These are phyloP conservation scores for Euura saliciscinereae DNA, from an alignment of 1,140 invertebrate genomes.

Conservation along the genomic window DNA sequence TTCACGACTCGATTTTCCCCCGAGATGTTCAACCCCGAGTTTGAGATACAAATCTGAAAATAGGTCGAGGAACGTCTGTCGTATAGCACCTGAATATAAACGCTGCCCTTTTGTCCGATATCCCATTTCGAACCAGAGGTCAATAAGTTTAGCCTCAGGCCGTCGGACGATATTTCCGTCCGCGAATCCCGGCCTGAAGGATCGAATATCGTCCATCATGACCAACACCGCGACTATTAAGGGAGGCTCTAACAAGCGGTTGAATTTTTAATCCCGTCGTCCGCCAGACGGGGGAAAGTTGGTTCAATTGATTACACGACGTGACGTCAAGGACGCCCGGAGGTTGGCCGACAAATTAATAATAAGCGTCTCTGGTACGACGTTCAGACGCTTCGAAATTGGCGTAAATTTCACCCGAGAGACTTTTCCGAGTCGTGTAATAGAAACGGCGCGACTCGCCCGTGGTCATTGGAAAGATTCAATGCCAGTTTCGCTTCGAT, in stretches of 20 bases:
- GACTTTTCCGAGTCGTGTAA: too few relatives aligned
- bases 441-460: too few relatives aligned
- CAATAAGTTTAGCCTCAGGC: not conserved
- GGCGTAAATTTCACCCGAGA: too few relatives aligned
- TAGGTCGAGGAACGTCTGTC: not conserved
- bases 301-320: not conserved
- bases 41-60: not conserved
- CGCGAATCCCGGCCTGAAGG: not conserved
- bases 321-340: not conserved
- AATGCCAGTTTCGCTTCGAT: not conserved
- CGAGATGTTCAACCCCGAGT: too few relatives aligned
- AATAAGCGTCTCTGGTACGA: not conserved
- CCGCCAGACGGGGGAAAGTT: not conserved
- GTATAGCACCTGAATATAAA: not conserved
- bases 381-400: not conserved
- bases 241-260: not conserved
- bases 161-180: not conserved
- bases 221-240: not conserved
- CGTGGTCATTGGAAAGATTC: not conserved
- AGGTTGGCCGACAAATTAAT: not conserved
- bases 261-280: not conserved
- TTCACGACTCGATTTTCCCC: too few relatives aligned
- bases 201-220: not conserved
- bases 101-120: not conserved
- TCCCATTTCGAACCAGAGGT: not conserved